Base-by-base conservation (phyloP, 2,888 invertebrate species). In the Steromphala cineraria region DNA sequence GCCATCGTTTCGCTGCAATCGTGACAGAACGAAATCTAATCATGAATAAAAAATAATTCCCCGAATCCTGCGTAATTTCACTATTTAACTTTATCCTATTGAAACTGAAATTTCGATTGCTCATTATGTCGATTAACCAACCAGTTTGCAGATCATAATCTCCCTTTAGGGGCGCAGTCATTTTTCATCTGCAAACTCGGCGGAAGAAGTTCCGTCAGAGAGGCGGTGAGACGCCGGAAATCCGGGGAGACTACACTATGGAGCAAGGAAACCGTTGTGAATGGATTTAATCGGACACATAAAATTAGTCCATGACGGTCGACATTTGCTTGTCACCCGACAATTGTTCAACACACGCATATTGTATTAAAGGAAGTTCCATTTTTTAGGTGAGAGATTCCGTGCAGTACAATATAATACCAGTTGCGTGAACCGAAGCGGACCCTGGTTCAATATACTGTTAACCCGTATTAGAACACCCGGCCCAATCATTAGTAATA, bases 131-230 rank as follows among this genome's bases (percentile, higher is more conserved):
- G 62, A 62, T 62, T 62, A 62, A 62, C 62, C 62, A 62, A 62
- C 62, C 62, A 28, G 62, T 15, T 28, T 28, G 13, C 5, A 62
- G 62, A 62, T 62, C 62, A 62, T 28, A 62, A 62, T 62, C 71
- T 40, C 31, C 71, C 71, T 71, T 71, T 40, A 40, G 71, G 71
- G 71, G 71, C 28, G 36, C 71, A 71, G 71, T 71, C 71, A 71
- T 71, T 71, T 36, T 71, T 71, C 31, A 71, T 71, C 40, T 40
- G 71, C 36, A 36, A 71, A n/a, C 40, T 62, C 21, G 28, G 62
- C 62, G 62, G 62, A 62, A 62, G 62, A 71, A 71, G 40, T 71
- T 71, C 71, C 71, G 71, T 19, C 71, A 71, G 71, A 71, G 40
- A 19, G 71, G 71, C 71, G 71, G 40, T 40, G 71, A n/a, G 71